Evolutionary conservation across 2,113 vertebrate genomes (phyloP), one percentile per base, ranked within the genome.

Genomic region (Nerophis lumbriciformis): DNA sequence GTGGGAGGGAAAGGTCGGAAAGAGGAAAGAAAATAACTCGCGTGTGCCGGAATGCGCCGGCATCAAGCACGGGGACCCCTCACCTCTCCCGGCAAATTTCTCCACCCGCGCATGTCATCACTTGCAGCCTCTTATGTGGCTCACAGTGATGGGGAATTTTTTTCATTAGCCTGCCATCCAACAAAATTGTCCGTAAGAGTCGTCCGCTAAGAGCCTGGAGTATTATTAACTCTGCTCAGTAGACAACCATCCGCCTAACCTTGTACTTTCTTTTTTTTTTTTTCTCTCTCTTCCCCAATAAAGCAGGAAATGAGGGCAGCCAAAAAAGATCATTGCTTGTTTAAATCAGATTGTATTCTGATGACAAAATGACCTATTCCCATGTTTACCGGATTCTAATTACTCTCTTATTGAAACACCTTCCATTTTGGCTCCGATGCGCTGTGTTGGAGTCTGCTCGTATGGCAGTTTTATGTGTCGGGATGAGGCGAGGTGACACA

Each of bases 1-100:
- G 81, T 83, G 48, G 63, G 75, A 75, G 75, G 69, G 76, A 76
- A 78, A 83, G 82, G 78, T 85, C 74, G 78, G 55, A 35, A 28
- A 61, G 68, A 53, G 51, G 64, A 54, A 61, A 45, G 15, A 59
- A 54, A 63, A 63, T 56, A 19, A 73, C 53, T 55, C 10, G 10
- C 12, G 6, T 53, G 15, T 53, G 58, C 44, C 21, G 28, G 12
- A 15, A 60, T n/a, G 28, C 8, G 28, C 48, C 68, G 65, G 8
- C 13, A 57, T 13, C 68, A 10, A 57, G 11, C 42, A 45, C 12
- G 10, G 5, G 12, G 42, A 9, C 10, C 42, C 42, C 42, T 45
- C 42, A 12, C 42, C 42, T 45, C 42, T 1, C 42, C 42, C 42
- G 10, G 4, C 42, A 5, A 45, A 45, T 45, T 45, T 44, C 56